Percentiles rank a stretch among this genome's conserved stretches.
Evolutionary conservation across 2,113 vertebrate genomes (phyloP).

Genomic region (Sander lucioperca): DNA sequence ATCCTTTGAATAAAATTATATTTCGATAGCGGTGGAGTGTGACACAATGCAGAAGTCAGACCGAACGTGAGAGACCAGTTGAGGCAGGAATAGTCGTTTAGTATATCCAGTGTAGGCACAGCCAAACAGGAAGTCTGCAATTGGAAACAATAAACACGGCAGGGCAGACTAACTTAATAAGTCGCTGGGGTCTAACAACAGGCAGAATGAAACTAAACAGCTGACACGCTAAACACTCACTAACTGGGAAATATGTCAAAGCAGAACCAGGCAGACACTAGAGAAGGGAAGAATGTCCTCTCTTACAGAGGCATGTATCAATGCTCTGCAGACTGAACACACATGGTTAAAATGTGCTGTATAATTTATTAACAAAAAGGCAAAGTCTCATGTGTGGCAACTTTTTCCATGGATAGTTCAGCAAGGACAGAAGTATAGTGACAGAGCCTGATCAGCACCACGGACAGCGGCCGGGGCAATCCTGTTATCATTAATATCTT

Average conservation of each 20-base stretch:
- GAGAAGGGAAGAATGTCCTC: not conserved
- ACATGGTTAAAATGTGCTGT: not conserved
- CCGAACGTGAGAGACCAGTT: not conserved
- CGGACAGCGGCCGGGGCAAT: slow-evolving; percentile 26
- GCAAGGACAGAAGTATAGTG: not conserved
- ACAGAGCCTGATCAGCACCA: slow-evolving; percentile 54
- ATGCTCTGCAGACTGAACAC: too few relatives aligned
- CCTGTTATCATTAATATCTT: not conserved
- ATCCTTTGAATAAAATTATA: slow-evolving; percentile 16
- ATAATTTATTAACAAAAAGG: slow-evolving; percentile 18
- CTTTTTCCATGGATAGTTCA: not conserved
- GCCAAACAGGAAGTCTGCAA: not conserved
- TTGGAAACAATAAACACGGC: not conserved
- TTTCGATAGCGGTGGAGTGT: slow-evolving; percentile 1
- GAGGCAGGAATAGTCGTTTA: slow-evolving; percentile 8
- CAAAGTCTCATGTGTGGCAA: not conserved
- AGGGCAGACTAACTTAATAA: slow-evolving; percentile 3
- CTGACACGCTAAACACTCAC: not conserved
- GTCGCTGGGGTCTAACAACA: not conserved
- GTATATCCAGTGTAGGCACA: not conserved
- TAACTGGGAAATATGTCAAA: not conserved
- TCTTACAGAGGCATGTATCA: slow-evolving; percentile 5
- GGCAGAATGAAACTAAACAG: slow-evolving; percentile 17
- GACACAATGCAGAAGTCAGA: not conserved
- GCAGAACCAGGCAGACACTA: not conserved